Evolutionary conservation across 2,888 invertebrate species (phyloP), one percentile per base, ranked within the genome.

Genomic region (Prenolepis imparis): DNA sequence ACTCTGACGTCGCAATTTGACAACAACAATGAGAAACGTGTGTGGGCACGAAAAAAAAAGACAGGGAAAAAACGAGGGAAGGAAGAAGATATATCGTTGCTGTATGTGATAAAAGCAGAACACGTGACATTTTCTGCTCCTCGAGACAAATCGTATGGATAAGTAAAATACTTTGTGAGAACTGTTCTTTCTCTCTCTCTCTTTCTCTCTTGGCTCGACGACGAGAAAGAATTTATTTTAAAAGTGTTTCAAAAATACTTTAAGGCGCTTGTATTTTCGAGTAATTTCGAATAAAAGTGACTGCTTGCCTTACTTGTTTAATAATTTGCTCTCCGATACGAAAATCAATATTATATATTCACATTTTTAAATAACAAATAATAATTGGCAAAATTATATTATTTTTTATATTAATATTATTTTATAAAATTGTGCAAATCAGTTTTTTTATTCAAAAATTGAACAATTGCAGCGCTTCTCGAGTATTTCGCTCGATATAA

Each of bases 11-110:
- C 12, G 68, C 78, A 68, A 78, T 78, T 78, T 78, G 78, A 32
- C 59, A 78, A 78, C 78, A 68, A 78, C 78, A 68, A 68, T 59
- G 78, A 68, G 68, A 67, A 67, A 77, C 66, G 52, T 28, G 66
- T n/a, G n/a, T n/a, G 39, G 9, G 0, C 36, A 28, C 66, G 36
- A 36, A 75, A 57, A 9, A 28, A 68, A 11, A 59, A 9, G 39
- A 21, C n/a, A n/a, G 24, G 48, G 5, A 21, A 21, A 41, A 18
- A n/a, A 2, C 3, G 12, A 32, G 3, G 15, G 24, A 41, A 24
- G 41, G 32, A 44, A 24, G 68, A 78, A 67, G 67, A 78, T 78
- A 39, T 59, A 68, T 78, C 11, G 68, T 68, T 24, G 36, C 41
- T 36, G 57, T 36, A 78, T 59, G 78, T 41, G 78, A 68, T 68